Base-by-base conservation (phyloP, 1,140 invertebrate genomes). In the Copidosoma floridanum region DNA sequence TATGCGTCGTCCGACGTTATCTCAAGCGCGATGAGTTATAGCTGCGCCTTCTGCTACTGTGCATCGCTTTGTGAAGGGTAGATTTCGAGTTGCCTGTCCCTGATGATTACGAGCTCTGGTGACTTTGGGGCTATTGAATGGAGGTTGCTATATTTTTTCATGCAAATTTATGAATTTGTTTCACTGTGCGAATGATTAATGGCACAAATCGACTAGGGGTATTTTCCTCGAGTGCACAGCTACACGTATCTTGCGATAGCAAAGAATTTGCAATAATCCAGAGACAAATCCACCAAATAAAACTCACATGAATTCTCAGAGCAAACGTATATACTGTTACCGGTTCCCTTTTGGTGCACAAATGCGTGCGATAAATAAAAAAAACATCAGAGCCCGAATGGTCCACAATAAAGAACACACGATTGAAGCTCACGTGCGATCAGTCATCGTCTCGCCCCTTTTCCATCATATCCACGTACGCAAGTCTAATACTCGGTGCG, bases 1-100 rank as follows among this genome's bases (percentile, higher is more conserved):
- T 72, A 77, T 75, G 72, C 70, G 74, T 77, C 71, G 68, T 51
- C 59, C 61, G 68, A 74, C 70, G 65, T 70, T 77, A 76, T 75
- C 75, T 71, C 32, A 65, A n/a, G 14, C 40, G 63, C 68, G 68
- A 72, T 76, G 75, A 77, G 69, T 77, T 73, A 74, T 68, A 66
- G 63, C 57, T 67, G 48, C n/a, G n/a, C n/a, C n/a, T n/a, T n/a
- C n/a, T n/a, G n/a, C n/a, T n/a, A n/a, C n/a, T n/a, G n/a, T n/a
- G n/a, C n/a, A n/a, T n/a, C n/a, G n/a, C n/a, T n/a, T n/a, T n/a
- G n/a, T n/a, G n/a, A 65, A 65, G 69, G 69, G 68, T 69, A 67
- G 69, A 71, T 71, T 41, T 12, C 35, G 61, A 71, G n/a, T n/a
- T n/a, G n/a, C n/a, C n/a, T n/a, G n/a, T n/a, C n/a, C n/a, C n/a